Evolutionary conservation across 2,888 invertebrate species (phyloP), one percentile per base, ranked within the genome.

Genomic region (Clunio marinus): DNA sequence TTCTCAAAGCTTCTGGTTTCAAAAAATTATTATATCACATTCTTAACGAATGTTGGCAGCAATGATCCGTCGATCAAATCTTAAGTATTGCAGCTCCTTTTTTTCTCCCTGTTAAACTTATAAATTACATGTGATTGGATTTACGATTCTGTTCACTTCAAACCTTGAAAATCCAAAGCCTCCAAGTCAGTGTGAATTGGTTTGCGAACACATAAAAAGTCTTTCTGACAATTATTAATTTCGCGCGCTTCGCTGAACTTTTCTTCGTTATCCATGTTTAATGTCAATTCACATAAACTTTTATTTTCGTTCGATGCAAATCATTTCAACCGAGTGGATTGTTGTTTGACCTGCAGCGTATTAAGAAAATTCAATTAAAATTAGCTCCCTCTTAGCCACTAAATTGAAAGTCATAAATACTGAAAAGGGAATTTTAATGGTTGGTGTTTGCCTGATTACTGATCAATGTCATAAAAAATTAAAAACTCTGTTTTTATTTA

Each of bases 1-100:
- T 62, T 62, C 15, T 62, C 37, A 28, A 62, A 63, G 63, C 63
- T 45, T 63, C 46, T 63, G 63, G 46, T 63, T 63, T 63, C 63
- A 63, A 46, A 46, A 63, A 41, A 62, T 41, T 62, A 62, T 62
- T 62, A 62, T 41, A 41, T 62, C 62, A 62, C 32, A 32, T 32
- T 8, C 32, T 32, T 37, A 62, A 62, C 32, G 37, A 25, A 41
- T 22, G 59, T 32, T 59, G 59, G 59, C 32, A 35, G n/a, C 25
- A n/a, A 8, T 4, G 32, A 4, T 7, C 32, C 32, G 32, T 7
- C n/a, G n/a, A n/a, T n/a, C n/a, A n/a, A n/a, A n/a, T n/a, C n/a
- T n/a, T n/a, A n/a, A n/a, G n/a, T n/a, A n/a, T n/a, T 32, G 32
- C 32, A 7, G 32, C 32, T 32, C 5, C 8, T 32, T 7, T 8